Percentiles rank a stretch among this genome's conserved stretches.
Conservation (phyloP, 2,797 vertebrate species). For the Parotocinclus haroldoi region DNA sequence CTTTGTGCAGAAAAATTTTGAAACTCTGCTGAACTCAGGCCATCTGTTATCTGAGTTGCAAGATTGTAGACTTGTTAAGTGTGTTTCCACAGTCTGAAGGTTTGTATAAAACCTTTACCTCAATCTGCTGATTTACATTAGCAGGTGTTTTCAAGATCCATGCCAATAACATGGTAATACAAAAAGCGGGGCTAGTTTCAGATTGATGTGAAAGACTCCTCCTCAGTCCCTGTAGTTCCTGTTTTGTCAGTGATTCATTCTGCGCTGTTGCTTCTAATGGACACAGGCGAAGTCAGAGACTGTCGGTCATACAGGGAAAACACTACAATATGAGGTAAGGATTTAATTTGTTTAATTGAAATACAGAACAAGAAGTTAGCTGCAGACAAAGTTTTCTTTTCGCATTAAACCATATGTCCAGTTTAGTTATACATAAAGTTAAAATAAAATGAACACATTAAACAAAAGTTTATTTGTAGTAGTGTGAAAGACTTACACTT, state of each 20-base stretch:
- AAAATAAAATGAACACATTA: too few relatives aligned
- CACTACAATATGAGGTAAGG: conserved; percentile 22
- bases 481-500: too few relatives aligned
- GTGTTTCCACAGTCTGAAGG: background rate
- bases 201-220: conserved; percentile 9
- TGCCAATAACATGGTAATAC: background rate
- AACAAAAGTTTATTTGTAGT: too few relatives aligned
- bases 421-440: too few relatives aligned
- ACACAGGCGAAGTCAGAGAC: conserved; percentile 3
- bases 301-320: background rate
- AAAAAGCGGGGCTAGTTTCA: conserved; percentile 10
- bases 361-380: background rate
- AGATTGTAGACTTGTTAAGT: background rate
- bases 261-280: conserved; percentile 2
- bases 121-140: conserved; percentile 1
- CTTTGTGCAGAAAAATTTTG: background rate
- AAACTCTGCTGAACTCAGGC: background rate
- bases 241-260: conserved; percentile 11
- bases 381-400: background rate
- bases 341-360: background rate
- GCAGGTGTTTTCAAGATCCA: background rate
- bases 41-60: background rate
- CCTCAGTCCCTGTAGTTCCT: conserved; percentile 35
- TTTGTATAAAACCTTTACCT: too few relatives aligned
- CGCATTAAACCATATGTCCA: too few relatives aligned